These are phyloP conservation scores for Danaus chrysippus DNA, from an alignment of 2,888 invertebrate species.

Conservation along the genomic window DNA sequence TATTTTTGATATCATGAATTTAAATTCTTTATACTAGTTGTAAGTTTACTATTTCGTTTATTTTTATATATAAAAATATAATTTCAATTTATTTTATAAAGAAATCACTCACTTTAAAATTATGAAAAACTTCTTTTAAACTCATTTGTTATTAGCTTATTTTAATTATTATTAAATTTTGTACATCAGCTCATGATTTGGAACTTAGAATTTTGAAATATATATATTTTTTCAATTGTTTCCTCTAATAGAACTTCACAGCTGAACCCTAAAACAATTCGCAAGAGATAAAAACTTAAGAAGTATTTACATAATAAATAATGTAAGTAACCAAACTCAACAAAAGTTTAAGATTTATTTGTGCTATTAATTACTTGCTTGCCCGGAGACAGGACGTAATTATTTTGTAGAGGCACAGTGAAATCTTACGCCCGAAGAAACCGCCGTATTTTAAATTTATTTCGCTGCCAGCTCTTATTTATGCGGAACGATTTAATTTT, in stretches of 20 bases:
- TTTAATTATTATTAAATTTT: neutral
- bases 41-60: neutral
- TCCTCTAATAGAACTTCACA: conserved; percentile 6
- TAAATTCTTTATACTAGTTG: neutral
- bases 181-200: neutral
- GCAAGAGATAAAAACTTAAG: conserved; percentile 27
- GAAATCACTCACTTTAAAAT: too few relatives aligned
- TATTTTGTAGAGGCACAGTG: conserved; percentile 58
- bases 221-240: conserved; percentile 2
- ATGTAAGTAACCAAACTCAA: conserved; percentile 51
- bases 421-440: conserved; percentile 52
- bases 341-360: conserved; percentile 64
- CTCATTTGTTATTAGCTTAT: neutral
- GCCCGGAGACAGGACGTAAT: conserved; percentile 58
- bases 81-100: too few relatives aligned
- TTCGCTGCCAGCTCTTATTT: conserved; percentile 40
- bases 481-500: conserved; percentile 39
- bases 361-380: conserved; percentile 60
- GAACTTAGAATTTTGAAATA: conserved; percentile 4
- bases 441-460: conserved; percentile 48
- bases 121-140: neutral
- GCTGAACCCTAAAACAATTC: conserved; percentile 19
- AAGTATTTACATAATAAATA: conserved; percentile 53
- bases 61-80: neutral
- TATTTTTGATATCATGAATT: conserved; percentile 34